phyloP scores from a whole-genome alignment of 2,113 vertebrate genomes.

The Phrynocephalus versicolor region DNA sequence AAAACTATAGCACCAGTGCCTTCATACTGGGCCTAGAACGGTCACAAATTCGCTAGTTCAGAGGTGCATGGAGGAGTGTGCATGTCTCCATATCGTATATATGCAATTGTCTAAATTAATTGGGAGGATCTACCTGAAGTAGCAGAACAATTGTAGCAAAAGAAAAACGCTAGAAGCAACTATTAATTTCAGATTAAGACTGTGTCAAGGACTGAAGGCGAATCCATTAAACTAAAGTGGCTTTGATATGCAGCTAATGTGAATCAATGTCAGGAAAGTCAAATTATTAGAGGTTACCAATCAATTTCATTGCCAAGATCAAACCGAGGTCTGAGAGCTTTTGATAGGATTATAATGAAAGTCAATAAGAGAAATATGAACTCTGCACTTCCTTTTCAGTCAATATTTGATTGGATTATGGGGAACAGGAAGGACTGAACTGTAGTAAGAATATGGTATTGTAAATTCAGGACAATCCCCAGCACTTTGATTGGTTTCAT shows the following conservation, averaged over 20 bases:
- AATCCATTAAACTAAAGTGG: slow-evolving; percentile 57
- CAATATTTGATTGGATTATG: slow-evolving; percentile 52
- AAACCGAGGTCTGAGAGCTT: slow-evolving; percentile 51
- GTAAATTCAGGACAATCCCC: neutral
- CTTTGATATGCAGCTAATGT: slow-evolving; percentile 58
- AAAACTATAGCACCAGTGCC: neutral
- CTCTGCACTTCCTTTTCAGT: slow-evolving; percentile 39
- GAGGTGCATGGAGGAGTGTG: too few species aligned
- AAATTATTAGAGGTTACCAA: slow-evolving; percentile 54
- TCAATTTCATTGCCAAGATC: slow-evolving; percentile 54
- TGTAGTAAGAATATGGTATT: neutral
- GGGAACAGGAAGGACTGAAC: slow-evolving; percentile 20
- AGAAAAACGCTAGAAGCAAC: slow-evolving; percentile 53
- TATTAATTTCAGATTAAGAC: slow-evolving; percentile 67
- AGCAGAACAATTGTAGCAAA: slow-evolving; percentile 47
- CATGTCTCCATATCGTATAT: too few species aligned
- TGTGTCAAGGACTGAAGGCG: slow-evolving; percentile 41
- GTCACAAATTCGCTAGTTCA: neutral
- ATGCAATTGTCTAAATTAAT: slow-evolving; percentile 29
- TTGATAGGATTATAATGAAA: slow-evolving; percentile 40
- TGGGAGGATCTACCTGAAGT: slow-evolving; percentile 22
- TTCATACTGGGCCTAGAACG: neutral
- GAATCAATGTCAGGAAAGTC: slow-evolving; percentile 64
- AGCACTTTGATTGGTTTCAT: slow-evolving; percentile 4
- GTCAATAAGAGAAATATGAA: slow-evolving; percentile 39